Evolutionary conservation across 2,113 vertebrate species (phyloP).

Genomic region (Sceloporus undulatus): DNA sequence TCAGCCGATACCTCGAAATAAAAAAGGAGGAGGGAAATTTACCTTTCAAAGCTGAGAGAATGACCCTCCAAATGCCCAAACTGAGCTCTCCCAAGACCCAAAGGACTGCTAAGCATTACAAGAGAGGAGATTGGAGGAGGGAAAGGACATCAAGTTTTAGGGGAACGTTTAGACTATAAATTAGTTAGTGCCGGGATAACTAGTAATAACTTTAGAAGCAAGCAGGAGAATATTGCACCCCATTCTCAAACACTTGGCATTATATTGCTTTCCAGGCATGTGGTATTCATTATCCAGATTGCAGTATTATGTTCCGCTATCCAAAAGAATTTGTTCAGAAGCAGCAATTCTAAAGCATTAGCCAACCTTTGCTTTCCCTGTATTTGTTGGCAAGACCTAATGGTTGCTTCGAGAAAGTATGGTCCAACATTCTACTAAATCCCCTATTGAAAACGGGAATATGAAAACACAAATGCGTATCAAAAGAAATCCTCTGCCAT

Average conservation of each 20-base stretch:
- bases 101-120: rapidly evolving
- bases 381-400: background rate
- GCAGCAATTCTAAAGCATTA: background rate
- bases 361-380: background rate
- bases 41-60: background rate
- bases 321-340: background rate
- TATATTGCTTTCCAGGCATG: background rate
- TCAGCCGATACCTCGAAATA: background rate
- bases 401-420: too few relatives aligned
- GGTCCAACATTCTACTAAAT: background rate
- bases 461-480: background rate
- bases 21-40: constrained; percentile 21
- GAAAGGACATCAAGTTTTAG: background rate
- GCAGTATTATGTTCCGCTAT: too few relatives aligned
- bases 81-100: background rate
- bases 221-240: background rate
- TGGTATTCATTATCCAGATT: background rate
- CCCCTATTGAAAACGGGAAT: too few relatives aligned
- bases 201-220: background rate
- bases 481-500: background rate
- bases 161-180: background rate
- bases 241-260: background rate
- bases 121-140: background rate
- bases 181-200: background rate
- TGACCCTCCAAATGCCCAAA: too few relatives aligned